A percentile compares a stretch with the other conserved stretches of the same genome.
phyloP scores from a whole-genome alignment of 2,888 invertebrate genomes.

The Gymnoscelis rufifasciata region DNA sequence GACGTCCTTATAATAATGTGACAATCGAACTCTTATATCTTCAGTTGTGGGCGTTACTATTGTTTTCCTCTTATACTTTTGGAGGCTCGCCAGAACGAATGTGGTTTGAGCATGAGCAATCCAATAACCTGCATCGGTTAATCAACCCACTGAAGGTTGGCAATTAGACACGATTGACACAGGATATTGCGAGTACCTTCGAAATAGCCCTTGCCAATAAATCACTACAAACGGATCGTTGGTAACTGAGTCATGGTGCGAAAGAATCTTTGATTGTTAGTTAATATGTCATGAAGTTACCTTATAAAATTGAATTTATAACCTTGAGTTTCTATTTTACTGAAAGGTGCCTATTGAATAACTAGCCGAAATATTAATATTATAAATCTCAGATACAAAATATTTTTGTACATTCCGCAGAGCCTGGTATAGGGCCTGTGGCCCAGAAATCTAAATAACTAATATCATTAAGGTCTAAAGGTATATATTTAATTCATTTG shows the following conservation, averaged over 20 bases:
- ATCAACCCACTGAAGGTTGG: constrained; percentile 67
- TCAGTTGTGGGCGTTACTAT: constrained; percentile 53
- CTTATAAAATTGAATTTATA: too few relatives aligned
- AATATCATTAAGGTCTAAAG: too few relatives aligned
- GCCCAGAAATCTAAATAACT: too few relatives aligned
- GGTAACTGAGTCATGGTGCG: not conserved
- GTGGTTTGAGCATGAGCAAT: constrained; percentile 67
- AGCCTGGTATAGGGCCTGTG: too few relatives aligned
- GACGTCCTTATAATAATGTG: constrained; percentile 26
- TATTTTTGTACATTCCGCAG: too few relatives aligned
- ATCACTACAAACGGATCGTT: constrained; percentile 10
- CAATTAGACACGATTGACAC: constrained; percentile 42
- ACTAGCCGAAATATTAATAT: too few relatives aligned
- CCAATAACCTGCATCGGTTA: constrained; percentile 71
- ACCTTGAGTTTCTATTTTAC: too few relatives aligned
- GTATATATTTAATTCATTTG: too few relatives aligned
- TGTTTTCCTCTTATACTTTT: constrained; percentile 50
- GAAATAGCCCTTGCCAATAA: constrained; percentile 9
- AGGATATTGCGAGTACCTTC: constrained; percentile 8
- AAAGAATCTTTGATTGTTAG: too few relatives aligned
- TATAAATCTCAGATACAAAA: too few relatives aligned
- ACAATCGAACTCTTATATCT: constrained; percentile 50
- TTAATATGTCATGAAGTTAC: too few relatives aligned
- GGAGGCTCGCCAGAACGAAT: constrained; percentile 64
- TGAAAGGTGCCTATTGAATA: too few relatives aligned